Conservation (phyloP, 2,797 vertebrate genomes). For the Ctenopoma multispine region DNA sequence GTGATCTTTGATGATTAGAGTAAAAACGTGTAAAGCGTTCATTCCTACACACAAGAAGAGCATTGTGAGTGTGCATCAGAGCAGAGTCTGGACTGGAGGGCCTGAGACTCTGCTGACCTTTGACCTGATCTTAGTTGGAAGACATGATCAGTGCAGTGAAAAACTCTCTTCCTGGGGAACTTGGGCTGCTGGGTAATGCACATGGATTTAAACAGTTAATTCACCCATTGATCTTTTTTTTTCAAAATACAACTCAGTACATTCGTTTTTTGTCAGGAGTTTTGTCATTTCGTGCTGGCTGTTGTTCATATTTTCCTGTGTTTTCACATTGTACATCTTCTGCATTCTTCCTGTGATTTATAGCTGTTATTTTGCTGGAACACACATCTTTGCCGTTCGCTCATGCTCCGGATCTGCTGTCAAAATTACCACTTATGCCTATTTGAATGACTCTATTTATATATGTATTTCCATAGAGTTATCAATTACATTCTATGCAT, state of each 20-base stretch:
- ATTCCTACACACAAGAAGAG: fast-evolving
- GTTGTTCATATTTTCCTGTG: neutral
- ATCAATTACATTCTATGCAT: neutral
- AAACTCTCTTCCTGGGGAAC: no score
- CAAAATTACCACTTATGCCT: neutral
- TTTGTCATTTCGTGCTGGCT: neutral
- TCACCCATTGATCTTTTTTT: no score
- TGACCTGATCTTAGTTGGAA: slow-evolving; percentile 44
- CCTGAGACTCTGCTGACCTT: slow-evolving; percentile 55
- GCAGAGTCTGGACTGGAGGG: slow-evolving; percentile 15
- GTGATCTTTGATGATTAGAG: no score
- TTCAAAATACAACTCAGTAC: neutral
- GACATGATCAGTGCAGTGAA: neutral
- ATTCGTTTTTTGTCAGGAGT: neutral
- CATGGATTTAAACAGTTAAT: no score
- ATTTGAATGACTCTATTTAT: neutral
- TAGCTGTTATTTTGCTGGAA: neutral
- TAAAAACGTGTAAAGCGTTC: neutral
- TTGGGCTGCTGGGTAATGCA: no score
- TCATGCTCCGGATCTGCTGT: neutral
- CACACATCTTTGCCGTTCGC: neutral
- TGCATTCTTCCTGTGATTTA: neutral
- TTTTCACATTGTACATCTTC: neutral
- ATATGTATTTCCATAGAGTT: neutral
- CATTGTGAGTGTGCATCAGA: neutral